Percentiles rank a stretch among this genome's conserved stretches.
These are phyloP conservation scores for Disparrhopalites patrizii DNA, from an alignment of 2,888 invertebrate species.

Conservation along the genomic window DNA sequence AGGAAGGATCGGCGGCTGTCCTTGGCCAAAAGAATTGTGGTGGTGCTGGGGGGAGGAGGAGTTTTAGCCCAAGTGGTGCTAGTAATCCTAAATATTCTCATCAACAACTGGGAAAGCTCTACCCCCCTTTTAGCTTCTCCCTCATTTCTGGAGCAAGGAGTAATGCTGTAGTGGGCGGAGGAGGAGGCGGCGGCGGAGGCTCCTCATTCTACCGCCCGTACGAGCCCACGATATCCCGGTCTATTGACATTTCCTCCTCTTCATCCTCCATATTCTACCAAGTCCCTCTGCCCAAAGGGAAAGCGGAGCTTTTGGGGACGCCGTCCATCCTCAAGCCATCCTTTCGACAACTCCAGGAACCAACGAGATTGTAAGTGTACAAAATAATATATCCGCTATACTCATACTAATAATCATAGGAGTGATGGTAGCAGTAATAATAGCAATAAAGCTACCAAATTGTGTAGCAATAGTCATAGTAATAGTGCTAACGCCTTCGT, in stretches of 20 bases:
- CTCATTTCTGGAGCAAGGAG: constrained; percentile 3
- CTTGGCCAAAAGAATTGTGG: no score
- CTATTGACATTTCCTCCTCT: constrained; percentile 22
- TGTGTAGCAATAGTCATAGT: not conserved
- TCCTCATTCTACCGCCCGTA: constrained; percentile 3
- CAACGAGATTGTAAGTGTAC: constrained; percentile 44
- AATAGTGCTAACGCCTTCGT: no score
- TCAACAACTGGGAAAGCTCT: not conserved
- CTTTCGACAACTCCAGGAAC: constrained; percentile 44
- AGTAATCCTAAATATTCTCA: not conserved
- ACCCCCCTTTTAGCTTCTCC: constrained; percentile 10
- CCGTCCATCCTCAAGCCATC: constrained; percentile 45
- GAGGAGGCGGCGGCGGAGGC: not conserved
- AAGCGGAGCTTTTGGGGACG: constrained; percentile 39
- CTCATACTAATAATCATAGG: not conserved
- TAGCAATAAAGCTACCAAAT: not conserved
- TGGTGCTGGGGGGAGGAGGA: not conserved
- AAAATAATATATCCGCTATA: not conserved
- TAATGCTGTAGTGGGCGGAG: not conserved
- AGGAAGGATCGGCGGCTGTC: not conserved
- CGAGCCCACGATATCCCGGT: constrained; percentile 20
- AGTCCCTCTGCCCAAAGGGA: constrained; percentile 27
- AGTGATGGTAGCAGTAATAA: not conserved
- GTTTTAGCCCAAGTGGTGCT: not conserved
- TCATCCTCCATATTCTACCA: constrained; percentile 44